Base-by-base conservation (phyloP, 1,140 invertebrate genomes). In the Drosophila fuyamai region DNA sequence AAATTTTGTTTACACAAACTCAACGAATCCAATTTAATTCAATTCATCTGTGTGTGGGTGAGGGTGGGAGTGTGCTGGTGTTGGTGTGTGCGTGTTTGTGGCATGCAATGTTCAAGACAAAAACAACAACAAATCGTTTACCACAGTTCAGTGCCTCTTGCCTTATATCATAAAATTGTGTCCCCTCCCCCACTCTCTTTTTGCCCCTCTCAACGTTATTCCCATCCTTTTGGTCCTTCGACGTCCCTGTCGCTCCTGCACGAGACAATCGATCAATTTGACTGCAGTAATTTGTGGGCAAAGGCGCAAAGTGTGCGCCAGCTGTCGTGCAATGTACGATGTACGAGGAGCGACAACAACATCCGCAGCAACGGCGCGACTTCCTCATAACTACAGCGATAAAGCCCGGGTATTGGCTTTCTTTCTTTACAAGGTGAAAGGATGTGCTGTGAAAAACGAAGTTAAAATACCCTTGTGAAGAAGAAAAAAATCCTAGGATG, bases 1-100 rank as follows among this genome's bases (percentile, higher is more conserved):
- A 88, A 83, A 88, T 89, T 89, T 89, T 88, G 84, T 88, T 88
- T 88, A 88, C 84, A 88, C 84, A 88, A 84, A 86, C 83, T 86
- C 80, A 88, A 88, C 84, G 84, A 88, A 88, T 88, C 84, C 84
- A 88, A 88, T 89, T 89, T 89, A 88, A 88, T 90, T 88, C 84
- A 88, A 89, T 88, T 89, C 80, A 63, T 80, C 72, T 77, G 76
- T 79, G 66, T 68, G 41, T 54, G 62, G 47, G 50, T 67, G 32
- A 9, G 58, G 56, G 29, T 47, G 36, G 23, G 38, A 41, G n/a
- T 10, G 32, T 43, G 43, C 60, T 46, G 16, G 51, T 36, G 61
- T 14, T 27, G 14, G 27, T 51, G 48, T 60, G 14, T 81, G 55
- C 74, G 58, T 81, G 72, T 76, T 56, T 72, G 65, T 81, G 74